Conservation (phyloP, 2,797 vertebrate species). For the Dromococcyx pavoninus region DNA sequence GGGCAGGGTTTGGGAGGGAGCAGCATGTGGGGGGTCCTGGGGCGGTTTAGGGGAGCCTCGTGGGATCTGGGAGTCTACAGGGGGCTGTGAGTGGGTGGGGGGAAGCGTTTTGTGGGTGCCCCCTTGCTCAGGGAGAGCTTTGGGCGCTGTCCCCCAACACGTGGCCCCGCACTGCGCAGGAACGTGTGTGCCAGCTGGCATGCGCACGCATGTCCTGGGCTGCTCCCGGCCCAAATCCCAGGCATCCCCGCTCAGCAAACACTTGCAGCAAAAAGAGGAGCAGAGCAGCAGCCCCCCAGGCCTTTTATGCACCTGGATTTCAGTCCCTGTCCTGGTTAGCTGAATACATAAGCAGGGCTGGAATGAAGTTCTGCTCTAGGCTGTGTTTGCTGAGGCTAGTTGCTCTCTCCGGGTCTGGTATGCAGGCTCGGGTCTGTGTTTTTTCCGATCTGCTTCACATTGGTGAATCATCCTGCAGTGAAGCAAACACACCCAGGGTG, state of each 20-base stretch:
- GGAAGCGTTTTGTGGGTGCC: no score
- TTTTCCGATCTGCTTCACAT: fast-evolving
- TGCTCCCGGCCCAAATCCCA: not conserved
- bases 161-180: fast-evolving
- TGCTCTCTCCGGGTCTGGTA: not conserved
- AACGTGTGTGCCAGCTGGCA: not conserved
- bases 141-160: not conserved
- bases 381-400: fast-evolving
- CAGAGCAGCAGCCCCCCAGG: not conserved
- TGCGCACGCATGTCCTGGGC: not conserved
- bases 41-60: fast-evolving
- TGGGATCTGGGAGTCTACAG: not conserved
- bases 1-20: not conserved
- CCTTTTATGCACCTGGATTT: fast-evolving
- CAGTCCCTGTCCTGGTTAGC: no score
- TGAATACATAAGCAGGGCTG: fast-evolving
- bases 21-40: not conserved
- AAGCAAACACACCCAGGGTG: not conserved
- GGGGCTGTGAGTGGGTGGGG: fast-evolving
- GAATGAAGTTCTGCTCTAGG: not conserved
- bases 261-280: fast-evolving
- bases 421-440: not conserved
- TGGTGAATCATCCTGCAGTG: not conserved
- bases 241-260: fast-evolving
- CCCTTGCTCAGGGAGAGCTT: not conserved